Percentiles rank a stretch among this genome's conserved stretches.
Evolutionary conservation across 2,888 invertebrate genomes (phyloP).

Genomic region (Tachina grossa): DNA sequence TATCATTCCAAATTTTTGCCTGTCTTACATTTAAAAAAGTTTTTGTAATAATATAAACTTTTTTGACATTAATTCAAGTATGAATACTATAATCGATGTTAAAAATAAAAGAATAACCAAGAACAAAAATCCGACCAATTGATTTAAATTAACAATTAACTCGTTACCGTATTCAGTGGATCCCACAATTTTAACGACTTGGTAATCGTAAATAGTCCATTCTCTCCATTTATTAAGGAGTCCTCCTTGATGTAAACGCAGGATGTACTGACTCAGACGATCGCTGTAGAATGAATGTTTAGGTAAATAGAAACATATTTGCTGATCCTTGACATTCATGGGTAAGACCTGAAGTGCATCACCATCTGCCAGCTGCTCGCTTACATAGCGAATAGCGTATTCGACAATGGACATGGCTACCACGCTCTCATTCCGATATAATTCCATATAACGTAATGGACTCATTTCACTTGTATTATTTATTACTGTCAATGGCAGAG

Average conservation of each 20-base stretch:
- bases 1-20: background rate
- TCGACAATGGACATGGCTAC: conserved; percentile 53
- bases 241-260: conserved; percentile 52
- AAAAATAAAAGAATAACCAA: conserved; percentile 30
- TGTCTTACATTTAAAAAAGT: conserved; percentile 22
- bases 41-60: conserved; percentile 29
- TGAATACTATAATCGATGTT: conserved; percentile 65
- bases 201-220: conserved; percentile 12
- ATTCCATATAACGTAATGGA: conserved; percentile 48
- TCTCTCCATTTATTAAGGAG: conserved; percentile 51
- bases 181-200: background rate
- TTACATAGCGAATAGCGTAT: conserved; percentile 44
- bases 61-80: conserved; percentile 70
- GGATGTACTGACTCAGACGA: conserved; percentile 37
- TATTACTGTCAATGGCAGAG: conserved; percentile 42
- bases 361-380: background rate
- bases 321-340: conserved; percentile 48
- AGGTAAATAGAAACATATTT: conserved; percentile 59
- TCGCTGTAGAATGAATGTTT: conserved; percentile 64
- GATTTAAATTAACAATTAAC: conserved; percentile 59
- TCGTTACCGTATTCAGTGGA: conserved; percentile 3
- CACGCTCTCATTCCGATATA: conserved; percentile 45
- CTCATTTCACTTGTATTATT: conserved; percentile 57
- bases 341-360: conserved; percentile 33
- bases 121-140: conserved; percentile 50